A percentile compares a stretch with the other conserved stretches of the same genome.
phyloP scores from a whole-genome alignment of 2,113 vertebrate species.

The Cercocebus atys region DNA sequence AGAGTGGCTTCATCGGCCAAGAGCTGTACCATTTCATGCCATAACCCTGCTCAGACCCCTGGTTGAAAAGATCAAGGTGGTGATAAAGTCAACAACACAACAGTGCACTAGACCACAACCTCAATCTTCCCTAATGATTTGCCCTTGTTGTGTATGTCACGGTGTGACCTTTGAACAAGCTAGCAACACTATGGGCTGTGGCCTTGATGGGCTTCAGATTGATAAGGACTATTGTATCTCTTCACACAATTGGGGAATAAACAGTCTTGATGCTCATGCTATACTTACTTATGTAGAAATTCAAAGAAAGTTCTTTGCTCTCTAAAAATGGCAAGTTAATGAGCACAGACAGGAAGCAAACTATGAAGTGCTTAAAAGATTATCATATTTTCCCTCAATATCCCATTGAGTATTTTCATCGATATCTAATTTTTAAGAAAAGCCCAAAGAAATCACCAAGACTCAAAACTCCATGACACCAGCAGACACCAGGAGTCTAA shows the following conservation, averaged over 20 bases:
- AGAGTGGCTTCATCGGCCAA: not conserved
- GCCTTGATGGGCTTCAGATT: not conserved
- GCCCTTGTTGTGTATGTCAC: not conserved
- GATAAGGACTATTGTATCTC: not conserved
- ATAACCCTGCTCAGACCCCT: not conserved
- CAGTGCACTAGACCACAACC: not conserved
- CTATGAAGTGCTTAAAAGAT: not conserved
- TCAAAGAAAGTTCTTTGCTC: not conserved
- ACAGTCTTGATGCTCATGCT: not conserved
- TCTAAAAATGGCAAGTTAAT: not conserved
- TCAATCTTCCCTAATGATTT: not conserved
- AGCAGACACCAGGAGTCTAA: not conserved
- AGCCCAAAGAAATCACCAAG: not conserved
- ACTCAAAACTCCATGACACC: not conserved
- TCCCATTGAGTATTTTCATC: not conserved
- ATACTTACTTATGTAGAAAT: not conserved
- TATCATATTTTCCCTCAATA: not conserved
- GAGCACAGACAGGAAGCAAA: not conserved
- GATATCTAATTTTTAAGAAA: not conserved
- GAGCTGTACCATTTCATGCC: not conserved
- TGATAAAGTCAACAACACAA: not conserved
- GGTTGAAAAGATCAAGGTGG: not conserved
- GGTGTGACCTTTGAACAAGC: not conserved
- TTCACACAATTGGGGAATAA: not conserved
- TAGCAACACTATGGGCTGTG: not conserved